A percentile compares a stretch with the other conserved stretches of the same genome.
Conservation (phyloP, 2,888 invertebrate genomes). For the Brachynemurus nebulosus region DNA sequence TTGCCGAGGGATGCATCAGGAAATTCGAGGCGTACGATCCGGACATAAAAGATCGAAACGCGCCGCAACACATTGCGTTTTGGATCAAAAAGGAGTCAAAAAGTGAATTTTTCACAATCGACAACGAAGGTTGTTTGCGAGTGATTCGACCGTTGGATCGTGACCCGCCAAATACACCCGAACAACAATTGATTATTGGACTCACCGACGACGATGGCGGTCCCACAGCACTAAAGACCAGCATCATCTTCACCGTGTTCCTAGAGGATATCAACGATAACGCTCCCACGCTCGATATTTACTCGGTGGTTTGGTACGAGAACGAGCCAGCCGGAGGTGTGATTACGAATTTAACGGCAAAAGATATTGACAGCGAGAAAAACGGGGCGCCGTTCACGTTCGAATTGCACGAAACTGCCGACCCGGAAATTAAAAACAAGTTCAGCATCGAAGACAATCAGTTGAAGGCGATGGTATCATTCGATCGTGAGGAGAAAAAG, state of each 20-base stretch:
- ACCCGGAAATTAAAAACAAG: slow-evolving; percentile 51
- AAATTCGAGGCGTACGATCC: slow-evolving; percentile 70
- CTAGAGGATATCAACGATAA: slow-evolving; percentile 87
- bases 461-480: slow-evolving; percentile 56
- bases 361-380: slow-evolving; percentile 65
- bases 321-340: slow-evolving; percentile 59
- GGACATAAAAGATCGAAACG: slow-evolving; percentile 62
- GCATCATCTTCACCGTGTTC: slow-evolving; percentile 50
- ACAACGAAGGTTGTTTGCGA: slow-evolving; percentile 59
- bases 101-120: slow-evolving; percentile 53
- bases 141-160: slow-evolving; percentile 67
- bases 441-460: slow-evolving; percentile 44
- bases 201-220: slow-evolving; percentile 66
- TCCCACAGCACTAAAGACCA: slow-evolving; percentile 46
- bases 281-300: slow-evolving; percentile 72
- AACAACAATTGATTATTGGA: slow-evolving; percentile 59
- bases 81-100: slow-evolving; percentile 59
- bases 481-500: slow-evolving; percentile 80
- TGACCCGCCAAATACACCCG: slow-evolving; percentile 69
- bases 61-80: slow-evolving; percentile 66
- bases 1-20: slow-evolving; percentile 55
- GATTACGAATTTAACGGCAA: slow-evolving; percentile 51
- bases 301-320: slow-evolving; percentile 75
- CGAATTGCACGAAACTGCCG: slow-evolving; percentile 48
- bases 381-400: slow-evolving; percentile 81